Evolutionary conservation across 2,888 invertebrate genomes (phyloP), one percentile per base, ranked within the genome.

Genomic region (Pollenia griseotomentosa): DNA sequence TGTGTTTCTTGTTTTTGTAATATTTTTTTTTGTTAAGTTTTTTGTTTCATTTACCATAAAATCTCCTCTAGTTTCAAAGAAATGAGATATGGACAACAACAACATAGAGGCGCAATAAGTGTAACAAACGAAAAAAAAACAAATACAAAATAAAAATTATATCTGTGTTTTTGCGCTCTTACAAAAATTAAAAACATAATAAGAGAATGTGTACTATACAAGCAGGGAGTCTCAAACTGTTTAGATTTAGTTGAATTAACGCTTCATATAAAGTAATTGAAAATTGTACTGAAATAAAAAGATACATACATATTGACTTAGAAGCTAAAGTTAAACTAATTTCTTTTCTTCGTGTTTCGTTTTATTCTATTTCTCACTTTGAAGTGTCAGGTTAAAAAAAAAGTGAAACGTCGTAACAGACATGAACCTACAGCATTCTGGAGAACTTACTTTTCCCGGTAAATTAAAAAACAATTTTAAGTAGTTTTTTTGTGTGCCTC

Each of bases 171-270:
- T 75, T 46, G 46, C 16, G 33, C 44, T 79, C 23, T 19, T 68
- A 70, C 14, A 63, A 71, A 71, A 78, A 33, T 48, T 19, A 51
- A 73, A 87, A 73, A 81, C 63, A 78, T 63, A 78, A 87, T 78
- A 84, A 87, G 87, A 87, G 87, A 87, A 87, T 87, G 87, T 81
- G 40, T 65, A 63, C 66, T 63, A 57, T 61, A n/a, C 11, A 61
- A 63, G 46, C 75, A 83, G 83, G 19, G 77, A 19, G 68, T 83
- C 83, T 19, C 2, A 77, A 83, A 23, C 42, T 14, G 12, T 40
- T 14, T 23, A 12, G n/a, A 46, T n/a, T 14, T 14, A 7, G 33
- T 16, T 48, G 11, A 65, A 19, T 33, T 33, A 33, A 5, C 33
- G 33, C 6, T 33, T 33, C 33, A 6, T 33, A 6, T 33, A 33